Evolutionary conservation across 2,888 invertebrate genomes (phyloP), one percentile per base, ranked within the genome.

Genomic region (Agrenia bidenticulata): DNA sequence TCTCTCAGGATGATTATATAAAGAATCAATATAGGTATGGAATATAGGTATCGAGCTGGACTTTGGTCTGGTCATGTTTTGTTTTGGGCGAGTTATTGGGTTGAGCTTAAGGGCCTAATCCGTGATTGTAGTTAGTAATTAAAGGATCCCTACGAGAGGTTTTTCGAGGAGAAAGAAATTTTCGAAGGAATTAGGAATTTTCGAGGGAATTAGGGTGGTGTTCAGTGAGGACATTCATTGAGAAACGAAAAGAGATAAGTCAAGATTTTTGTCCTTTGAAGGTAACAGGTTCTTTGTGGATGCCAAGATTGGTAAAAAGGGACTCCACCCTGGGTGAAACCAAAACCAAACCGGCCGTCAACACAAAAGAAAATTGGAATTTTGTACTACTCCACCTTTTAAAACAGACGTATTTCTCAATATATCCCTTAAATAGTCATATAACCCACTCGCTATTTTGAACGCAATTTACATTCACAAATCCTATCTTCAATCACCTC

Each of bases 391-490:
- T 72, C 70, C 70, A 67, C 70, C 72, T 70, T 64, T 66, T 61
- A 72, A 58, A 58, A 58, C 58, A 58, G 42, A 58, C 45, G 66
- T 67, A 72, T 72, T 72, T 70, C 68, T 70, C 70, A 70, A 73
- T 73, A 73, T 70, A 64, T 70, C 67, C 73, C 73, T 66, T 73
- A 73, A 68, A 73, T 70, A 69, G 73, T 69, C 72, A 72, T 72
- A 56, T 67, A 54, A 58, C 45, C 57, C 50, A 49, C 63, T 60
- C 60, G 57, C 57, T 57, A 58, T 58, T 45, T 58, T 45, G n/a
- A 49, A 58, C 58, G 58, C 9, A 58, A 58, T 58, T 58, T 58
- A 58, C 58, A 58, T 58, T 58, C 45, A 58, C 49, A 42, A 51
- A 42, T 58, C 58, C 49, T 39, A 23, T 58, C 42, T 58, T 27